phyloP scores from a whole-genome alignment of 2,797 vertebrate species.

The Sebastes vulpes region DNA sequence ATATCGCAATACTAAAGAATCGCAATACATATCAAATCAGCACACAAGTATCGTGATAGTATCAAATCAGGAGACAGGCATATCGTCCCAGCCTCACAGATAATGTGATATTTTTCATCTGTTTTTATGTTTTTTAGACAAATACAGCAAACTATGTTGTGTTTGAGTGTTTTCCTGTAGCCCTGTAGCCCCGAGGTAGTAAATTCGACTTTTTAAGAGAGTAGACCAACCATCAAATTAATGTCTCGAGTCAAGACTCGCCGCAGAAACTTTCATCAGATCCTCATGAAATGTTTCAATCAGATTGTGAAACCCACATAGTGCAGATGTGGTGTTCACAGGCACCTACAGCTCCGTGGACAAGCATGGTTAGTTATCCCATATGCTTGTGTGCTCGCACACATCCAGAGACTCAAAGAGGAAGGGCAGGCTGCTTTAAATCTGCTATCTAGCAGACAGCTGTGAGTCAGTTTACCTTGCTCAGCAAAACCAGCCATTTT shows the following conservation, averaged over 20 bases:
- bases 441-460: constrained; percentile 13
- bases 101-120: neutral
- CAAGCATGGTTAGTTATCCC: neutral
- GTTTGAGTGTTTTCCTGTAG: neutral
- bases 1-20: no score
- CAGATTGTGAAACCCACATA: neutral
- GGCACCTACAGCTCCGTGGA: neutral
- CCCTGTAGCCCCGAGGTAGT: no score
- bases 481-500: constrained; percentile 60
- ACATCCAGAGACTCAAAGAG: neutral
- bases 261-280: neutral
- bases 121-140: neutral
- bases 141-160: neutral
- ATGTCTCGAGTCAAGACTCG: neutral
- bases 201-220: neutral
- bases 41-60: no score
- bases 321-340: neutral
- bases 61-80: no score
- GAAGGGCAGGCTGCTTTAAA: neutral
- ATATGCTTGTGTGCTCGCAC: neutral
- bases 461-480: constrained; percentile 30
- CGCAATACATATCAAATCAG: no score
- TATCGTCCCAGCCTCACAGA: neutral
- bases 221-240: neutral
- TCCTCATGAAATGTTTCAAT: neutral